Base-by-base conservation (phyloP, 1,140 invertebrate species). In the Bombus waltoni region DNA sequence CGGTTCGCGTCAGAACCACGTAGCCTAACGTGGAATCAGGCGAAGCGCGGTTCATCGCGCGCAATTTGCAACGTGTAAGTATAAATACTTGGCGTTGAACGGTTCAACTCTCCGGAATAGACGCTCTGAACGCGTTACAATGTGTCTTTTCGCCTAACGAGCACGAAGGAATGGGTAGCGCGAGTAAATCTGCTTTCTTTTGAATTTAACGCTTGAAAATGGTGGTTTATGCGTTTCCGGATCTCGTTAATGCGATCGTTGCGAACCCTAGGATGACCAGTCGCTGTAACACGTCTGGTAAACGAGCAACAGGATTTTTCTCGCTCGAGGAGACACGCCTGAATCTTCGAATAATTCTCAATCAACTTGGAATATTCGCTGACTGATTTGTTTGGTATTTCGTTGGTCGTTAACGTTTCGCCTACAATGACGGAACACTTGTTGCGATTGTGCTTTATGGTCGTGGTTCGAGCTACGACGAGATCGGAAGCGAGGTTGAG, bases 271-370 rank as follows among this genome's bases (percentile, higher is more conserved):
- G 80, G 71, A 78, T 57, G 35, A 62, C 53, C 11, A 47, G 9
- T 9, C 35, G 6, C 38, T 57, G 11, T 47, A 74, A 86, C 86
- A 47, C 47, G 53, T 53, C 4, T 38, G 2, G 25, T 62, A 15
- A 32, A 35, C n/a, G 42, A 42, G 38, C 22, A 8, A 10, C 35
- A 72, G 4, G 35, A 78, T 78, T 44, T 62, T 75, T 35, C 15
- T 28, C 15, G 1, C 3, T 9, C 10, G n/a, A 15, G 2, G 32
- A 62, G 32, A 22, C 6, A 6, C 13, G 28, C 1, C 35, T 38
- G 66, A 68, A 68, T 68, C 38, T 68, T 15, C n/a, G 42, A 66
- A 75, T 83, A 83, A 83, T 66, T 83, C 75, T 35, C 72, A 65
- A 82, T 81, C 70, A 74, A 22, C 42, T 28, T 22, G 22, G 66